These are phyloP conservation scores for human (Homo sapiens) DNA, from an alignment of 2,113 vertebrate genomes.

Conservation along the genomic window GRCh38 chr3:169153001-169153500, in stretches of 20 bases:
- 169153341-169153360: background rate
- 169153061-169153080: slow-evolving; percentile 65
- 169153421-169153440: background rate
- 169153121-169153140: slow-evolving; percentile 38
- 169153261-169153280: background rate
- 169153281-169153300: background rate
- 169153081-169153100: slow-evolving; percentile 56
- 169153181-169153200: background rate
- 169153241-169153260: background rate
- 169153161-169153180: slow-evolving; percentile 6
- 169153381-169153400: background rate
- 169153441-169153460: background rate
- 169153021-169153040: slow-evolving; percentile 66
- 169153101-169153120: slow-evolving; percentile 39
- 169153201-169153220: background rate
- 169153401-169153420: background rate
- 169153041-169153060: slow-evolving; percentile 60
- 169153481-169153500: slow-evolving; percentile 26
- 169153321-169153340: background rate
- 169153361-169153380: background rate
- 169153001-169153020: slow-evolving; percentile 73
- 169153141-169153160: slow-evolving; percentile 17
- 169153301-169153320: background rate
- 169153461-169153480: slow-evolving; percentile 15
- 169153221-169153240: background rate